Base-by-base conservation (phyloP, 1,140 invertebrate species). In the Trichonephila inaurata region DNA sequence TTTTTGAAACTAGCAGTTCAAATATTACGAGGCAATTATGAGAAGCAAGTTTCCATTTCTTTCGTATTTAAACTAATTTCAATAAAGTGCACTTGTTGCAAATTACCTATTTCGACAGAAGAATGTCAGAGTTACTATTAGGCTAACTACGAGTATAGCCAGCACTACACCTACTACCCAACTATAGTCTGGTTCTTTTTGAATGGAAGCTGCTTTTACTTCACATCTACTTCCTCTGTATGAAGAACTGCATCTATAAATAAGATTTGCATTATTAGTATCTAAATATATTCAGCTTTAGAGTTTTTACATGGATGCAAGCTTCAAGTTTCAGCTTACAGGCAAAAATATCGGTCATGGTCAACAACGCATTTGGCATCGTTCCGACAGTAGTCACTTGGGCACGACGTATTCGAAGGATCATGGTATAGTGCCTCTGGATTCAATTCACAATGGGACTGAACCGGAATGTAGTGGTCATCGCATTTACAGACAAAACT, bases 231-330 rank as follows among this genome's bases (percentile, higher is more conserved):
- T 82, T 16, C 91, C 95, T 0, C 97, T 81, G 24, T 62, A 24
- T 16, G 85, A 97, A 95, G 98, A 97, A 94, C 96, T 97, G 6
- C 97, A 96, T 0, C 98, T 97, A 1, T 97, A 97, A 33, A 97
- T 18, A 16, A 77, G 2, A 33, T 18, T 1, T 33, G 2, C 12
- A 6, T 40, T 77, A 51, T 12, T 51, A 10, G 51, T 12, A 2
- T 51, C 0, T 61, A 61, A 61, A 61, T 61, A 62, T 21, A 16
- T 18, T 62, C 16, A 18, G 19, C 2, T 62, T 62, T 21, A 1
- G 5, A 19, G 16, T 4, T 12, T 62, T 7, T 21, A 62, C 1
- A 6, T 8, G 7, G n/a, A n/a, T n/a, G n/a, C n/a, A 24, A 66
- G 3, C 0, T 19, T 6, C n/a, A 14, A 18, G 3, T 16, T 33